These are phyloP conservation scores for Brachionus calyciflorus DNA, from an alignment of 1,140 invertebrate species.

Conservation along the genomic window DNA sequence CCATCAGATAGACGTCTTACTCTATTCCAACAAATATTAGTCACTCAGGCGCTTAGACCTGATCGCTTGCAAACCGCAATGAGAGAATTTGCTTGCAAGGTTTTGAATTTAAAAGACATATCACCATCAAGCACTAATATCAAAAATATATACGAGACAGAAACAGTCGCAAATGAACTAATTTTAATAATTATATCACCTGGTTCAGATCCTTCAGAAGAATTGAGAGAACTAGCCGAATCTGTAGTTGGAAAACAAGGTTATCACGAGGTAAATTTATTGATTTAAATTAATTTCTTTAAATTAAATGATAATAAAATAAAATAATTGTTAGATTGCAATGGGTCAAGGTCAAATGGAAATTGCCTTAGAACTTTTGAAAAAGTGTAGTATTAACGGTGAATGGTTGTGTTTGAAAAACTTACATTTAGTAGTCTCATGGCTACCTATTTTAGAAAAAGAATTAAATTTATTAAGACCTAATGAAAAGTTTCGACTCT, in stretches of 20 bases:
- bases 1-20: slow-evolving; percentile 65
- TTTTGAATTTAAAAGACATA: slow-evolving; percentile 65
- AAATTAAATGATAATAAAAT: slow-evolving; percentile 51
- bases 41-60: slow-evolving; percentile 76
- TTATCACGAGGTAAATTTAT: slow-evolving; percentile 65
- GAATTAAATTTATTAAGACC: slow-evolving; percentile 66
- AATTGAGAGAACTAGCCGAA: slow-evolving; percentile 68
- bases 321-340: slow-evolving; percentile 64
- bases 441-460: slow-evolving; percentile 73
- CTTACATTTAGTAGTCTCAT: slow-evolving; percentile 77
- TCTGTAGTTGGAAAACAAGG: slow-evolving; percentile 63
- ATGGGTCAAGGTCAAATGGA: slow-evolving; percentile 73
- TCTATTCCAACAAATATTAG: slow-evolving; percentile 77
- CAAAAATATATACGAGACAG: slow-evolving; percentile 63
- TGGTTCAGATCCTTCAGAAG: slow-evolving; percentile 78
- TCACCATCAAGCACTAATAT: slow-evolving; percentile 68
- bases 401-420: slow-evolving; percentile 81
- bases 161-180: slow-evolving; percentile 67
- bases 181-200: slow-evolving; percentile 72
- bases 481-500: slow-evolving; percentile 70
- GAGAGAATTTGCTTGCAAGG: slow-evolving; percentile 68
- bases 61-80: slow-evolving; percentile 74
- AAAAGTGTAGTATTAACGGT: slow-evolving; percentile 64
- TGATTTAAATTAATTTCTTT: not conserved
- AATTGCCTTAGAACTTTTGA: slow-evolving; percentile 64